A percentile compares a stretch with the other conserved stretches of the same genome.
Evolutionary conservation across 2,888 invertebrate species (phyloP).

Genomic region (Cephalotes varians): DNA sequence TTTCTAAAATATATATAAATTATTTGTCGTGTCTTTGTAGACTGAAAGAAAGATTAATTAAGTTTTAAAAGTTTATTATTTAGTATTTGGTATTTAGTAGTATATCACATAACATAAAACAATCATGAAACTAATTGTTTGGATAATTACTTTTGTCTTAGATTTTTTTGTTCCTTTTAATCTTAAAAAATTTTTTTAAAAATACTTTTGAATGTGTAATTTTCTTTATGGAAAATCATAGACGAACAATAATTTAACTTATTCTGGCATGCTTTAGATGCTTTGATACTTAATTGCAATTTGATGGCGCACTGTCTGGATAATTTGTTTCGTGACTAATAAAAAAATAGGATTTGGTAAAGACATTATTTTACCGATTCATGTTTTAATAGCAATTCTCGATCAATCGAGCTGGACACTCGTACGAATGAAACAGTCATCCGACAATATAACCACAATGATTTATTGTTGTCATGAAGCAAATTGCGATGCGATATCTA

Average conservation of each 20-base stretch:
- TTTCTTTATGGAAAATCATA: no score
- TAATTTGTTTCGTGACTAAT: no score
- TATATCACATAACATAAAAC: background rate
- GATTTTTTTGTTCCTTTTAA: no score
- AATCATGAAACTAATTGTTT: no score
- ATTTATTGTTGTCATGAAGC: slow-evolving; percentile 35
- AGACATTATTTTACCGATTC: background rate
- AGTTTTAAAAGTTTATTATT: background rate
- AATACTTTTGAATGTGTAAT: no score
- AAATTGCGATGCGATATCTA: slow-evolving; percentile 11
- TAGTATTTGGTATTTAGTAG: background rate
- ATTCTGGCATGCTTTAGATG: no score
- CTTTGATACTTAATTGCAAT: no score
- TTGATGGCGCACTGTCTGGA: no score
- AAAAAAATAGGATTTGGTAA: background rate
- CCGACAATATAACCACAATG: slow-evolving; percentile 14
- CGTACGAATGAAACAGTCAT: slow-evolving; percentile 11
- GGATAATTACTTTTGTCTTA: no score
- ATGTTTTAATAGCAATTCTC: background rate
- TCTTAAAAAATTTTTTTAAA: no score
- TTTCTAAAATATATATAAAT: background rate
- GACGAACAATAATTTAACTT: no score
- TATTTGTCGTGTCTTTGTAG: background rate
- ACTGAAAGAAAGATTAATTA: background rate
- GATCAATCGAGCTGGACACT: background rate